Evolutionary conservation across 2,113 vertebrate species (phyloP).

Genomic region (Zosterops japonicus): DNA sequence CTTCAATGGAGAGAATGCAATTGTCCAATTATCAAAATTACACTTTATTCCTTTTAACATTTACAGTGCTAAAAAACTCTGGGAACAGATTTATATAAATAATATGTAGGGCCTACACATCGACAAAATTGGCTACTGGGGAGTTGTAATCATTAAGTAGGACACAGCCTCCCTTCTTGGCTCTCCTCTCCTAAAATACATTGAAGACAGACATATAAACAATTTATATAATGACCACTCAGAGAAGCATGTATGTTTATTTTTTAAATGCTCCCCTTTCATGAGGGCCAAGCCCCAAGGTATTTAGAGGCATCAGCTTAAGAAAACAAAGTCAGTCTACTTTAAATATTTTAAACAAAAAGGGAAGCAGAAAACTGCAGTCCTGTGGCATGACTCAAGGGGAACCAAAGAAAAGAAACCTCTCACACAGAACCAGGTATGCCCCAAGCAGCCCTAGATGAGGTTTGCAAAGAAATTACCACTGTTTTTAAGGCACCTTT

Average conservation of each 20-base stretch:
- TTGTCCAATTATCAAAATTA: background rate
- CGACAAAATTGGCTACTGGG: background rate
- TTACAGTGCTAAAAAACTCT: background rate
- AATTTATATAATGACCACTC: background rate
- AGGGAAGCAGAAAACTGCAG: background rate
- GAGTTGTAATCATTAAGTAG: background rate
- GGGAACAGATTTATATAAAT: background rate
- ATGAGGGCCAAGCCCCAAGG: background rate
- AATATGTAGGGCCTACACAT: background rate
- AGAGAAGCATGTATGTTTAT: background rate
- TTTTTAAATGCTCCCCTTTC: background rate
- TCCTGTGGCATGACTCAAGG: background rate
- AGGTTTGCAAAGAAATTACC: background rate
- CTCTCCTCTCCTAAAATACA: background rate
- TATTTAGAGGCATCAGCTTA: background rate
- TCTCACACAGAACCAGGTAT: background rate
- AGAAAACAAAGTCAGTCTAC: background rate
- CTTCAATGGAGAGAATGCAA: background rate
- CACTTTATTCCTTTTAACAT: background rate
- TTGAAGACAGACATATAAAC: background rate
- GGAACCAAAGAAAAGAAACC: background rate
- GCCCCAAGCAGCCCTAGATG: background rate
- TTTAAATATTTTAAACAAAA: background rate
- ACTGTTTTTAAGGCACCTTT: background rate
- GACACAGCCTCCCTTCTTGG: background rate